These are phyloP conservation scores for Neolamprologus hecqui DNA, from an alignment of 2,113 vertebrate species.

Conservation along the genomic window DNA sequence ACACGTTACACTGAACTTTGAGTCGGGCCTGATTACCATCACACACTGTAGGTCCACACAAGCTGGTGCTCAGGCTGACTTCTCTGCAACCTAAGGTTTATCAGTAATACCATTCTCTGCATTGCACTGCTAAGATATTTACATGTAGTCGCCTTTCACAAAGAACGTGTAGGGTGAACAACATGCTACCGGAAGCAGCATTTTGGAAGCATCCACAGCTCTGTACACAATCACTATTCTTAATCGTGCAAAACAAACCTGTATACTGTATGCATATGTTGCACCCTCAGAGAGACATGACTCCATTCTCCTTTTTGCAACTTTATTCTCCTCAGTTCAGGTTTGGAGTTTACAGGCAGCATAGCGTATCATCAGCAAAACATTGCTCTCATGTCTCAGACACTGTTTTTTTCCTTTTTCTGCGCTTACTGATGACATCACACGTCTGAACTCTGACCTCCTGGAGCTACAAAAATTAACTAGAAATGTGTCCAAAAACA, in stretches of 20 bases:
- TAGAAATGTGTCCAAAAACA: neutral
- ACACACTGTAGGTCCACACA: neutral
- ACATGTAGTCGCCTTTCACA: neutral
- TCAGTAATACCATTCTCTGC: neutral
- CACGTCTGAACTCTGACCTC: neutral
- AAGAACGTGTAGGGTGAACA: neutral
- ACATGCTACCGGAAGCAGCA: accelerated
- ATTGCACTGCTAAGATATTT: neutral
- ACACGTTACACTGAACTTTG: neutral
- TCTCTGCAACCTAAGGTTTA: neutral
- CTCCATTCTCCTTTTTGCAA: neutral
- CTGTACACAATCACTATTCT: neutral
- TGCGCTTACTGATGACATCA: neutral
- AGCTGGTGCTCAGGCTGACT: neutral
- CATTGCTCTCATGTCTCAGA: neutral
- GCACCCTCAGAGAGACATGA: neutral
- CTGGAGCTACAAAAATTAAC: neutral
- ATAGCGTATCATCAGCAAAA: neutral
- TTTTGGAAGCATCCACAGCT: neutral
- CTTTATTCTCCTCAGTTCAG: neutral
- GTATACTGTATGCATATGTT: neutral
- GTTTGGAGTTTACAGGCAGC: neutral
- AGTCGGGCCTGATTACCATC: neutral
- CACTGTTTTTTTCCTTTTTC: neutral
- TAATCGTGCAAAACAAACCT: neutral